Conservation (phyloP, 64 coral and sea anemone species). For the Montipora sp. region DNA sequence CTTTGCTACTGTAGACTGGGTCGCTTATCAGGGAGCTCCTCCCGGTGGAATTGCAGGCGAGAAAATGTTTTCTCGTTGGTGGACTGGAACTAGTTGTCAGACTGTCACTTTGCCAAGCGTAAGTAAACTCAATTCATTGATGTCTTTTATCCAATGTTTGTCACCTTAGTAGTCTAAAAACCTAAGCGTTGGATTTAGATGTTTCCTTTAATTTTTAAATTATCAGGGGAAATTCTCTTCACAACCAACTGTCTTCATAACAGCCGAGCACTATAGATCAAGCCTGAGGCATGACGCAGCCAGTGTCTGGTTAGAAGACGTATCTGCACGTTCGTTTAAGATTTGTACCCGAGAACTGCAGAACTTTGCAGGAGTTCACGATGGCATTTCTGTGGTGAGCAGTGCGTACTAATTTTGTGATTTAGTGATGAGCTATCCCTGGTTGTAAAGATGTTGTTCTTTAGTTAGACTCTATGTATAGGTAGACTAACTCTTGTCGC, state of each 20-base stretch:
- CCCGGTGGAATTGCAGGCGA: conserved; percentile 11
- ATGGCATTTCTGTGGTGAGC: conserved; percentile 7
- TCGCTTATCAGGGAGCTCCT: too few species aligned
- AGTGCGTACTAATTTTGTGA: too few species aligned
- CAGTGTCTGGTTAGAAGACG: neutral
- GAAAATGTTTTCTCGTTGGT: conserved; percentile 24
- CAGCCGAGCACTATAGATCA: neutral
- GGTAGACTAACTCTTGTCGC: too few species aligned
- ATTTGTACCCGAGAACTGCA: conserved; percentile 14
- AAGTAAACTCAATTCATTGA: neutral
- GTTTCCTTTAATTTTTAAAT: neutral
- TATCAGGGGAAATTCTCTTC: neutral
- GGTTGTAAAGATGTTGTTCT: too few species aligned
- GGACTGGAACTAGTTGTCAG: conserved; percentile 43
- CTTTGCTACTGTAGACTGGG: too few species aligned
- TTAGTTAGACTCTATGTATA: too few species aligned
- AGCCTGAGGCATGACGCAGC: neutral
- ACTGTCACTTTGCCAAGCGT: conserved; percentile 16
- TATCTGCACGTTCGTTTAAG: neutral
- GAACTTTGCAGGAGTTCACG: conserved; percentile 10
- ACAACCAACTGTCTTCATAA: neutral
- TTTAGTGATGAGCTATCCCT: too few species aligned
- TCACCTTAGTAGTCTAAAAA: too few species aligned
- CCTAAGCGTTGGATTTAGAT: too few species aligned
- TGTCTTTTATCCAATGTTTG: neutral